phyloP scores from a whole-genome alignment of 1,140 invertebrate species.

The Matsumurasca onukii region DNA sequence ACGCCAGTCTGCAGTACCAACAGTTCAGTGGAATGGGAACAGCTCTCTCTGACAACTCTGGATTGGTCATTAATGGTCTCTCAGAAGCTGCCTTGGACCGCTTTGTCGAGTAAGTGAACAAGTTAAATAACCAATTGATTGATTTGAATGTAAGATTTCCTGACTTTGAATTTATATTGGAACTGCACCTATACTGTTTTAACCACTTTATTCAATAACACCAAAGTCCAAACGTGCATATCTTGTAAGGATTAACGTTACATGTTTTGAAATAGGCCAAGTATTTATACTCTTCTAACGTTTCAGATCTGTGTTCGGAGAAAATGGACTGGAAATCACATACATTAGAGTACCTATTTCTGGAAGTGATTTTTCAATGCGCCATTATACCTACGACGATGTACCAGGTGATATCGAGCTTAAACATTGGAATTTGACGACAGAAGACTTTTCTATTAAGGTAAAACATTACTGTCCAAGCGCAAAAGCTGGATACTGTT shows the following conservation, averaged over 20 bases:
- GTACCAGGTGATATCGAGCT: neutral
- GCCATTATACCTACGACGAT: neutral
- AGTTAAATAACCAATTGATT: too few species aligned
- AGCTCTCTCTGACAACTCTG: neutral
- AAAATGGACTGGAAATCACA: neutral
- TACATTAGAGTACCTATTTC: neutral
- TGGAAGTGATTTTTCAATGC: neutral
- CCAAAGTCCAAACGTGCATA: too few species aligned
- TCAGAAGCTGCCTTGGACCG: neutral
- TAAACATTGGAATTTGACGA: neutral
- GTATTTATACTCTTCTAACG: neutral
- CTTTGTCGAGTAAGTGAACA: neutral
- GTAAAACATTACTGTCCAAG: neutral
- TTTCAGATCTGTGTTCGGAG: conserved; percentile 10
- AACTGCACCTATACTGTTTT: too few species aligned
- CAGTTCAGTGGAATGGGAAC: neutral
- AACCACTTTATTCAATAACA: too few species aligned
- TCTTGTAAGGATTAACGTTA: too few species aligned
- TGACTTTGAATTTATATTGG: too few species aligned
- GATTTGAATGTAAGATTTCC: too few species aligned
- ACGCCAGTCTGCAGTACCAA: neutral
- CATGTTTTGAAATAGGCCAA: too few species aligned
- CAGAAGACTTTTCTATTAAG: conserved; percentile 7
- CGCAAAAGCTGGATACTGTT: too few species aligned
- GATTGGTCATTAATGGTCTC: neutral